Conservation (phyloP, 2,113 vertebrate species). For the Pristiophorus japonicus region DNA sequence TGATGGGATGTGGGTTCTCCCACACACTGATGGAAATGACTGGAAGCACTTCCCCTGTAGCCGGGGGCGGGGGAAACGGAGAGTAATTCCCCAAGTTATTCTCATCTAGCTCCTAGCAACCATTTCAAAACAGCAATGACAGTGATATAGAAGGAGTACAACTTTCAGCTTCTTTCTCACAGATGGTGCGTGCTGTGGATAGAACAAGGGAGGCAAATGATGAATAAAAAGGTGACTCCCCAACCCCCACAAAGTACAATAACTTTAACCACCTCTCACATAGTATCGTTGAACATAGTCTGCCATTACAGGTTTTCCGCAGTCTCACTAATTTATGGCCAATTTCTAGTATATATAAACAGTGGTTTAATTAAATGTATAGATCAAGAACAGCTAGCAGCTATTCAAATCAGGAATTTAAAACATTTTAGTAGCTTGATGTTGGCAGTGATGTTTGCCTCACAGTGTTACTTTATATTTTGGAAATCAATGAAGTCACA, state of each 20-base stretch:
- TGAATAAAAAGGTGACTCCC: neutral
- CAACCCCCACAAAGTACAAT: neutral
- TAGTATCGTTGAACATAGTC: neutral
- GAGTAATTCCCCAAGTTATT: neutral
- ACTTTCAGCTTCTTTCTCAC: neutral
- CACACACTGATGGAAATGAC: neutral
- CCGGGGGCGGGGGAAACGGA: rapidly evolving
- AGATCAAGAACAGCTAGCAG: neutral
- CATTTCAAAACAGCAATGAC: neutral
- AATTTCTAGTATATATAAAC: neutral
- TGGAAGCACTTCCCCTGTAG: neutral
- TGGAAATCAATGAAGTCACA: neutral
- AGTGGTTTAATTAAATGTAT: neutral
- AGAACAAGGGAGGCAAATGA: neutral
- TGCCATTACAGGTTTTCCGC: neutral
- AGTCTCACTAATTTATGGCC: neutral
- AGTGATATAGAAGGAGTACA: neutral
- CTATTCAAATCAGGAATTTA: neutral
- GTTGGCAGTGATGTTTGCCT: neutral
- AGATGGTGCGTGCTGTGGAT: neutral
- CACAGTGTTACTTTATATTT: neutral
- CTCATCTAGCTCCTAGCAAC: neutral
- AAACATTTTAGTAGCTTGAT: neutral
- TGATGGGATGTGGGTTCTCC: neutral
- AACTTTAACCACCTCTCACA: neutral